A percentile compares a stretch with the other conserved stretches of the same genome.
Conservation (phyloP, 35 echinoderm and acorn worm genomes). For the Apostichopus japonicus region DNA sequence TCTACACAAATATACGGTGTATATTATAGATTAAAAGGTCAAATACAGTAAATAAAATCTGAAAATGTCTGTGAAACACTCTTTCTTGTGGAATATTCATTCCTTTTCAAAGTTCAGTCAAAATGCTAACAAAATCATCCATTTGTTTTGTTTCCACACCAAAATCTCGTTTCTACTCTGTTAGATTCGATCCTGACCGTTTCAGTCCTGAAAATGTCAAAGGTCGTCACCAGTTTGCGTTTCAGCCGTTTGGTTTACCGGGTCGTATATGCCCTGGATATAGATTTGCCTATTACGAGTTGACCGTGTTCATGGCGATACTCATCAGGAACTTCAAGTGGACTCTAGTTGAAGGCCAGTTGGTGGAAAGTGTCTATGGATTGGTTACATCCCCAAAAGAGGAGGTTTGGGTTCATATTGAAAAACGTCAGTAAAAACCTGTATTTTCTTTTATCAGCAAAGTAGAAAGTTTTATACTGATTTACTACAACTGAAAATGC, state of each 20-base stretch:
- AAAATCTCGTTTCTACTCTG: not conserved
- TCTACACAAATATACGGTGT: no score
- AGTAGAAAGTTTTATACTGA: no score
- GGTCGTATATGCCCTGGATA: slow-evolving; percentile 67
- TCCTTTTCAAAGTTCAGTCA: not conserved
- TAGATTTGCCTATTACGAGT: slow-evolving; percentile 52
- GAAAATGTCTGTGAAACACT: not conserved
- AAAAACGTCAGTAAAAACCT: slow-evolving; percentile 40
- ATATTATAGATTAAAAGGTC: no score
- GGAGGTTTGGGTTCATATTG: slow-evolving; percentile 71
- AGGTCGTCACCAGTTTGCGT: slow-evolving; percentile 1
- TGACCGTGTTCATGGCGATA: slow-evolving; percentile 58
- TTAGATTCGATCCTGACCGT: slow-evolving; percentile 73
- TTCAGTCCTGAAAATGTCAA: slow-evolving; percentile 57
- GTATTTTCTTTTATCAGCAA: no score
- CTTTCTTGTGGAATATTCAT: not conserved
- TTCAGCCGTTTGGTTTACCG: slow-evolving; percentile 60
- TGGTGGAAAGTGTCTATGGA: slow-evolving; percentile 43
- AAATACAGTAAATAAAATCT: no score
- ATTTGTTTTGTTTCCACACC: not conserved
- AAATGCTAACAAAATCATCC: not conserved
- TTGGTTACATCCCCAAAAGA: slow-evolving; percentile 62
- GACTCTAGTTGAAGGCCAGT: slow-evolving; percentile 58
- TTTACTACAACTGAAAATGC: no score
- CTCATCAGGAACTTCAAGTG: slow-evolving; percentile 62